Percentiles rank a stretch among this genome's conserved stretches.
phyloP scores from a whole-genome alignment of 2,888 invertebrate species.

The Drepana falcataria region DNA sequence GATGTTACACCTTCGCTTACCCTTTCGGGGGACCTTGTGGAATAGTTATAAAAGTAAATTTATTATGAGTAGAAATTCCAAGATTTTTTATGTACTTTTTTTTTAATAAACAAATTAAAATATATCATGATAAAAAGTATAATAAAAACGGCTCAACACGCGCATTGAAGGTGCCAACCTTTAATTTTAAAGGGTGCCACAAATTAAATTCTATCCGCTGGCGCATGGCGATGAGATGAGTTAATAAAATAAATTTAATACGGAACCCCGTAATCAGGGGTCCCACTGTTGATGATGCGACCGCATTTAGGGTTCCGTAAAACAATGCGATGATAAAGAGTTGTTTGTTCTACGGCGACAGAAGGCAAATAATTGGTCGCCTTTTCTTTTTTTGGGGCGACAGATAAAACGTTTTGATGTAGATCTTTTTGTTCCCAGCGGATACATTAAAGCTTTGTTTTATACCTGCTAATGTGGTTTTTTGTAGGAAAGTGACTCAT shows the following conservation, averaged over 20 bases:
- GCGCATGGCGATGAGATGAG: constrained; percentile 63
- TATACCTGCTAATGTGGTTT: neutral
- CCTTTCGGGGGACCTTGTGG: no score
- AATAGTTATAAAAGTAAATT: no score
- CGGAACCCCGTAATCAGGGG: constrained; percentile 59
- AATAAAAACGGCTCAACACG: no score
- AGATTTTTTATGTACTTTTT: no score
- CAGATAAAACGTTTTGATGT: constrained; percentile 31
- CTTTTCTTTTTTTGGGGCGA: constrained; percentile 41
- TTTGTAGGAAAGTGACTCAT: neutral
- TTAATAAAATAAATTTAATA: constrained; percentile 74
- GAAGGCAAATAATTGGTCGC: constrained; percentile 65
- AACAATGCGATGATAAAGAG: constrained; percentile 67
- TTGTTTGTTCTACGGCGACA: constrained; percentile 61
- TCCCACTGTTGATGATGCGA: constrained; percentile 35
- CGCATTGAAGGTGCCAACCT: constrained; percentile 35
- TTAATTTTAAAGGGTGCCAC: constrained; percentile 48
- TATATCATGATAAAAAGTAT: no score
- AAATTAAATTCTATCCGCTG: constrained; percentile 74
- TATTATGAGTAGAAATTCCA: no score
- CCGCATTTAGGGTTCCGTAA: constrained; percentile 54
- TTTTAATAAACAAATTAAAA: no score
- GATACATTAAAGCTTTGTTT: constrained; percentile 2
- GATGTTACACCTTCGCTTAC: no score
- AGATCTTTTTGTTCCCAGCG: constrained; percentile 21